Conservation (phyloP, 2,888 invertebrate genomes). For the Eupithecia insigniata region DNA sequence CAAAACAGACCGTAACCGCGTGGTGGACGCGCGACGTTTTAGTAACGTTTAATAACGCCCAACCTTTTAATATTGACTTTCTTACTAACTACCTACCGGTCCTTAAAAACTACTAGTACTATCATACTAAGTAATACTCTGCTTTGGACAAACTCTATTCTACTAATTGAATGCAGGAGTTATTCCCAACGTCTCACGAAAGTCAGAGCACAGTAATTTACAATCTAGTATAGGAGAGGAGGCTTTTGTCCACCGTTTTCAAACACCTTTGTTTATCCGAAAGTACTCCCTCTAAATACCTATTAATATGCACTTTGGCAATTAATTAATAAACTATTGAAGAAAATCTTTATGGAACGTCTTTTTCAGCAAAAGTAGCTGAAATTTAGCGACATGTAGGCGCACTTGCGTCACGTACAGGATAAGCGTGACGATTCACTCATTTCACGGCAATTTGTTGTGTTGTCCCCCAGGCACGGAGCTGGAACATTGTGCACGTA, state of each 20-base stretch:
- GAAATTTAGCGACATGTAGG: neutral
- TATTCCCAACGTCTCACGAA: too few relatives aligned
- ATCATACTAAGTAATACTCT: neutral
- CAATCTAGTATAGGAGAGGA: too few relatives aligned
- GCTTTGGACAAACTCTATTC: neutral
- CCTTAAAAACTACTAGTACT: too few relatives aligned
- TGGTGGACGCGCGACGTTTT: neutral
- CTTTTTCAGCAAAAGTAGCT: neutral
- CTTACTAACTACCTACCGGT: too few relatives aligned
- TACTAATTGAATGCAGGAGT: neutral
- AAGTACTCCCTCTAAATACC: neutral
- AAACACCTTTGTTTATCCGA: neutral
- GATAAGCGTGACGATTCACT: slow-evolving; percentile 53
- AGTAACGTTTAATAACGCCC: too few relatives aligned
- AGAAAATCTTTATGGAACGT: neutral
- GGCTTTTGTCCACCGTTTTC: neutral
- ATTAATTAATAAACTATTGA: neutral
- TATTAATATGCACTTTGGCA: neutral
- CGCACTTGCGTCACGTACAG: slow-evolving; percentile 41
- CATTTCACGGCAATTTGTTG: slow-evolving; percentile 57
- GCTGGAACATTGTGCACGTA: slow-evolving; percentile 51
- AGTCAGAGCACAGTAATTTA: too few relatives aligned
- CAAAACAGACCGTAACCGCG: too few relatives aligned
- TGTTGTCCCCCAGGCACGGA: slow-evolving; percentile 47
- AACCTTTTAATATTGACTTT: neutral